Conservation (phyloP, 2,888 invertebrate species). For the Trissonchulus sp. region DNA sequence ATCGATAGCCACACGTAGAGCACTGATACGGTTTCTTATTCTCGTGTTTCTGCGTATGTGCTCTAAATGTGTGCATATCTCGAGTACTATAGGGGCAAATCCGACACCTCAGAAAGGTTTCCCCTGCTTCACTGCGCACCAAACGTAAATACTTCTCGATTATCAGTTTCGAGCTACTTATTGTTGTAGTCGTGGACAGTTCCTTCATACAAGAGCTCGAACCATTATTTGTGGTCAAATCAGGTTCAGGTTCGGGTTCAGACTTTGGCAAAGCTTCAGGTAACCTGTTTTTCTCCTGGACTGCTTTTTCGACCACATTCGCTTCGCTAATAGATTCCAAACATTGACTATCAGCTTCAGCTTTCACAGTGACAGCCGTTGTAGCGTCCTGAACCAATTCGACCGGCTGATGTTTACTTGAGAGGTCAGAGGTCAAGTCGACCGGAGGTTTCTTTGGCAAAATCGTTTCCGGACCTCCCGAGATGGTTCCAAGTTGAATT, state of each 20-base stretch:
- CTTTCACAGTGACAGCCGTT: no score
- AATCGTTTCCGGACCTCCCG: not conserved
- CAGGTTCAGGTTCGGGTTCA: not conserved
- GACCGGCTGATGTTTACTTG: no score
- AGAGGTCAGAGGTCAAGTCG: not conserved
- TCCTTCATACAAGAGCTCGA: no score
- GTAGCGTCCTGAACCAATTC: no score
- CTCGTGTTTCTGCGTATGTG: constrained; percentile 83
- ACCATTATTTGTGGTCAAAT: not conserved
- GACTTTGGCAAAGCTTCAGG: not conserved
- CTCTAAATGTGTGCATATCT: constrained; percentile 64
- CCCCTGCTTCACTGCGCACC: not conserved
- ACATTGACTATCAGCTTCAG: not conserved
- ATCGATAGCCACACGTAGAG: constrained; percentile 82
- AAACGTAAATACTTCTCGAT: constrained; percentile 16
- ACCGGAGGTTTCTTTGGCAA: not conserved
- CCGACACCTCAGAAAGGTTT: constrained; percentile 3
- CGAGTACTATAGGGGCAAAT: constrained; percentile 24
- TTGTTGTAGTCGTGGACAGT: no score
- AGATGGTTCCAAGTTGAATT: not conserved
- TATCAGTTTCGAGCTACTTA: not conserved
- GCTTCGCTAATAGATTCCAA: not conserved
- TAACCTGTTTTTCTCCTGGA: no score
- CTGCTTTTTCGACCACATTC: no score
- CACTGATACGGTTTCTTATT: constrained; percentile 89